Evolutionary conservation across 2,113 vertebrate species (phyloP).

Genomic region (Sturnus vulgaris): DNA sequence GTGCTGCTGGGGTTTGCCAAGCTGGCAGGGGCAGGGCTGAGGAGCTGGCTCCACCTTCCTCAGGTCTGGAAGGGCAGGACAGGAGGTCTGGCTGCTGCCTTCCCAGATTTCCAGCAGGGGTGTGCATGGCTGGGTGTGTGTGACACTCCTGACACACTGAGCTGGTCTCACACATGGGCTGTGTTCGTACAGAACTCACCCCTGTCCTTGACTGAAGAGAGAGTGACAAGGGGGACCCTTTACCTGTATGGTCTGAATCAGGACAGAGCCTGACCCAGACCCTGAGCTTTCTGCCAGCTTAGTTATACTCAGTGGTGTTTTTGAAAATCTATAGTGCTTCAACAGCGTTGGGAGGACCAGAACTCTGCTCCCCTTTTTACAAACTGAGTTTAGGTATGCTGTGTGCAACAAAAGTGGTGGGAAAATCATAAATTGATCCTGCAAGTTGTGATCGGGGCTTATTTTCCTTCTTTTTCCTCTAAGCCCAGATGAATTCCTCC

Average conservation of each 20-base stretch:
- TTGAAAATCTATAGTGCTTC: not conserved
- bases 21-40: not conserved
- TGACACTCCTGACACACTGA: rapidly evolving
- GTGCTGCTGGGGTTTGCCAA: not conserved
- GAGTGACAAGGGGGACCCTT: not conserved
- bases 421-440: not conserved
- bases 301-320: not conserved
- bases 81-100: not conserved
- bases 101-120: not conserved
- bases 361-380: not conserved
- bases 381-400: not conserved
- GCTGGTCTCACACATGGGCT: not conserved
- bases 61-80: not conserved
- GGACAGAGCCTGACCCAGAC: not conserved
- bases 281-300: not conserved
- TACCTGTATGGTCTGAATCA: not conserved
- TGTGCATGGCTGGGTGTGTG: rapidly evolving
- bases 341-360: not conserved
- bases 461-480: not conserved
- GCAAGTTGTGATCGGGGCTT: not conserved
- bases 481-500: not conserved
- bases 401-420: not conserved
- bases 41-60: not conserved
- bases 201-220: not conserved
- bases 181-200: not conserved